Evolutionary conservation across 2,888 invertebrate genomes (phyloP).

Genomic region (Aporophyla nigra): DNA sequence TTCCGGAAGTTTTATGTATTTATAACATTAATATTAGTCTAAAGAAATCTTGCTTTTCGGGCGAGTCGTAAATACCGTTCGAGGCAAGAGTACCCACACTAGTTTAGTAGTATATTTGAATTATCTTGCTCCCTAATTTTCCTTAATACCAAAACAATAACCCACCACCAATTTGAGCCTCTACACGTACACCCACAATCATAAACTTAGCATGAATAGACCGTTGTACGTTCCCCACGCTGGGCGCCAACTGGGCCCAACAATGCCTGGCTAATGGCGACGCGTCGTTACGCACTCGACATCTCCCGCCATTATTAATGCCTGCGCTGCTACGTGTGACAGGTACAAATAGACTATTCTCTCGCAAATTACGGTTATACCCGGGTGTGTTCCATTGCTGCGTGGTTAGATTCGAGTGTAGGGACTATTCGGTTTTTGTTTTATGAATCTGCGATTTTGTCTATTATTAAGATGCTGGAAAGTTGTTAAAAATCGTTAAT

Average conservation of each 20-base stretch:
- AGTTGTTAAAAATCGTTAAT: not conserved
- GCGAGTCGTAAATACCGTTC: no score
- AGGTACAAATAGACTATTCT: slow-evolving; percentile 57
- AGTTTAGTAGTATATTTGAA: no score
- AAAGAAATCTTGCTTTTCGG: no score
- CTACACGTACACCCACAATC: slow-evolving; percentile 40
- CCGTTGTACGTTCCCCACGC: slow-evolving; percentile 72
- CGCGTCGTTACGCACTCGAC: slow-evolving; percentile 80
- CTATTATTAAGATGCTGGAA: not conserved
- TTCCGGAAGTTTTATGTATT: no score
- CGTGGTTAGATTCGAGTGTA: slow-evolving; percentile 7
- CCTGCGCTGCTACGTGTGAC: slow-evolving; percentile 60
- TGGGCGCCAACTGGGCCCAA: slow-evolving; percentile 78
- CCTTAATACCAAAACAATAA: slow-evolving; percentile 17
- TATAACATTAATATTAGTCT: no score
- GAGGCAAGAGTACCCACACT: no score
- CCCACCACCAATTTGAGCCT: slow-evolving; percentile 11
- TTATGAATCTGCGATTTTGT: no score
- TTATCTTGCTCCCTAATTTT: not conserved
- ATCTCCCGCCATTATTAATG: slow-evolving; percentile 62
- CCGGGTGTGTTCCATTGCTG: slow-evolving; percentile 23
- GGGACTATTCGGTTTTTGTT: not conserved
- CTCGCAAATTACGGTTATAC: slow-evolving; percentile 45
- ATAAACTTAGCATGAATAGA: slow-evolving; percentile 53
- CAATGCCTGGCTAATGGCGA: slow-evolving; percentile 85